A percentile compares a stretch with the other conserved stretches of the same genome.
Conservation (phyloP, 2,113 vertebrate genomes). For the Gobius niger region DNA sequence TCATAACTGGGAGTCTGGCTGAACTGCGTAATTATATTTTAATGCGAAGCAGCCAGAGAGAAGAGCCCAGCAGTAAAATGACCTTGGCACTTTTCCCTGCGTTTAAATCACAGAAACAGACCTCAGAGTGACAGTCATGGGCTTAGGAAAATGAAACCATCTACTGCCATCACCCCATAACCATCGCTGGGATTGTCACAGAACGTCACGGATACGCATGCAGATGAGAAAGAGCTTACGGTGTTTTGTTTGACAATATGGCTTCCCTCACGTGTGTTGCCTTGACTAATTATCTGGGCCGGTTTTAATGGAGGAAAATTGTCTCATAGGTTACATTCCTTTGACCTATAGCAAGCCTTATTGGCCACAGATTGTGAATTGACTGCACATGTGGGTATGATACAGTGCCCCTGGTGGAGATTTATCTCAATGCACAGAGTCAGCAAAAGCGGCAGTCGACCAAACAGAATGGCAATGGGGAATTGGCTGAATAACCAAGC, state of each 20-base stretch:
- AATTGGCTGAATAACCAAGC: constrained; percentile 45
- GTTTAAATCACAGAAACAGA: constrained; percentile 73
- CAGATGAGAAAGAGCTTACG: constrained; percentile 28
- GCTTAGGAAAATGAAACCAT: constrained; percentile 69
- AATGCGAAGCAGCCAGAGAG: constrained; percentile 61
- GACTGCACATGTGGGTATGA: constrained; percentile 64
- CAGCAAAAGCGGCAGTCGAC: constrained; percentile 52
- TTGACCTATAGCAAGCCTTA: constrained; percentile 67
- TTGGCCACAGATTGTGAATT: constrained; percentile 67
- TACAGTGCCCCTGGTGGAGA: constrained; percentile 55
- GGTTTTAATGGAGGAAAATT: constrained; percentile 58
- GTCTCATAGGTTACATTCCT: constrained; percentile 63
- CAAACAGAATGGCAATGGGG: constrained; percentile 51
- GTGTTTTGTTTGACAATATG: constrained; percentile 61
- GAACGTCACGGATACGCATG: constrained; percentile 61
- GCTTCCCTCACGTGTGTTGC: constrained; percentile 48
- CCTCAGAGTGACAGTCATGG: constrained; percentile 72
- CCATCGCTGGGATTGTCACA: constrained; percentile 62
- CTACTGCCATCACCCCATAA: constrained; percentile 64
- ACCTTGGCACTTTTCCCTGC: constrained; percentile 61
- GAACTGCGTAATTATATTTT: constrained; percentile 62
- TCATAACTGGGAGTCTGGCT: constrained; percentile 44
- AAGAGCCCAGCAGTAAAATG: constrained; percentile 60
- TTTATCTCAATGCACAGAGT: constrained; percentile 59
- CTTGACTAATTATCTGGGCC: constrained; percentile 58